Conservation (phyloP, 2,888 invertebrate genomes). For the Cantharis lateralis region DNA sequence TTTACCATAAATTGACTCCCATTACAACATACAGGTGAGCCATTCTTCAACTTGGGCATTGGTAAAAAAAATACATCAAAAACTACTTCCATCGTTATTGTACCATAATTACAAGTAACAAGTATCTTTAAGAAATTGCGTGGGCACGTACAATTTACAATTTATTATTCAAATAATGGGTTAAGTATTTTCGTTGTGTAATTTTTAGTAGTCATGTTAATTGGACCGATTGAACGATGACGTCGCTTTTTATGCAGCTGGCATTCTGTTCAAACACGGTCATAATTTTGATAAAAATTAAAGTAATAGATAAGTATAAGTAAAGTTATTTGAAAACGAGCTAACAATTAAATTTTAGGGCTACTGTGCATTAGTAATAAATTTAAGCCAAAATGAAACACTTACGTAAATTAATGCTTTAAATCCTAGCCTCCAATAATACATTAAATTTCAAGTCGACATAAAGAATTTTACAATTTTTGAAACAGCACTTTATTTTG, state of each 20-base stretch:
- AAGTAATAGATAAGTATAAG: background rate
- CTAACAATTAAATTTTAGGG: background rate
- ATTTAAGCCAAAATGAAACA: background rate
- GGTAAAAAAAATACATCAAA: background rate
- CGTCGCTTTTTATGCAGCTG: constrained; percentile 33
- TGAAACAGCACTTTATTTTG: constrained; percentile 34
- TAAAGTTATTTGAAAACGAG: background rate
- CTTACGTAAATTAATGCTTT: constrained; percentile 32
- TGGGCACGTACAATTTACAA: constrained; percentile 35
- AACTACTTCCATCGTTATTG: background rate
- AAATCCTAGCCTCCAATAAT: constrained; percentile 4
- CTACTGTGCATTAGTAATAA: background rate
- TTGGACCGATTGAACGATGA: constrained; percentile 43
- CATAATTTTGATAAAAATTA: constrained; percentile 7
- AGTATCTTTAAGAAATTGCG: constrained; percentile 30
- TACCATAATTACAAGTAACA: constrained; percentile 29
- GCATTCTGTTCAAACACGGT: constrained; percentile 20
- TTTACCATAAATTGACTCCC: background rate
- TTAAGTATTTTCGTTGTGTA: constrained; percentile 37
- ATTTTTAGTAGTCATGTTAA: constrained; percentile 44
- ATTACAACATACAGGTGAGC: background rate
- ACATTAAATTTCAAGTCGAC: background rate
- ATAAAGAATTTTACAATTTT: background rate
- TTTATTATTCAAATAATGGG: constrained; percentile 44
- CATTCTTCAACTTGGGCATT: background rate